Conservation (phyloP, 53 echinoderm and acorn worm genomes). For the Hippasteria phrygiana region DNA sequence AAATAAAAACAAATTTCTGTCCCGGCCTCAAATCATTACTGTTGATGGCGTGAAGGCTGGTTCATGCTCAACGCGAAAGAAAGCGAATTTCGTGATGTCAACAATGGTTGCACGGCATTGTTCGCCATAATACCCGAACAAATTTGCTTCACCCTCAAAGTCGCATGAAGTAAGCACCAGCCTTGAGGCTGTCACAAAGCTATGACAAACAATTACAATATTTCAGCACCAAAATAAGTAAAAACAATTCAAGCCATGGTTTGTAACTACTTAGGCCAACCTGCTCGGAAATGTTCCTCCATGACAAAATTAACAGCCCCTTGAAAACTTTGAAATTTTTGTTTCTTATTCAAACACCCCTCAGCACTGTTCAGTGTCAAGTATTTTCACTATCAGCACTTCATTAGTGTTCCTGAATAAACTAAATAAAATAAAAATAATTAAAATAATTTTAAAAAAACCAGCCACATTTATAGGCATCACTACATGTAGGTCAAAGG, state of each 20-base stretch:
- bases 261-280: background rate
- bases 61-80: too few relatives aligned
- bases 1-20: background rate
- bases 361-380: slow-evolving; percentile 15
- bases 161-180: too few relatives aligned
- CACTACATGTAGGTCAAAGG: too few relatives aligned
- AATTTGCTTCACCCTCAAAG: too few relatives aligned
- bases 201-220: background rate
- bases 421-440: too few relatives aligned
- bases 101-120: too few relatives aligned
- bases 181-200: background rate
- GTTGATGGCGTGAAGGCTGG: background rate
- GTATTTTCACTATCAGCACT: background rate
- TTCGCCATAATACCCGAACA: too few relatives aligned
- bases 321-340: too few relatives aligned
- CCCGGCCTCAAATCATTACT: background rate
- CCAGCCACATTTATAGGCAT: too few relatives aligned
- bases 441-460: too few relatives aligned
- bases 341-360: slow-evolving; percentile 17
- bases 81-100: too few relatives aligned
- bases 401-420: slow-evolving; percentile 29
- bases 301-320: background rate
- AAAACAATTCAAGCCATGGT: background rate
- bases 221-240: slow-evolving; percentile 14
- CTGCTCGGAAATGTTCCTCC: background rate